Evolutionary conservation across 2,797 vertebrate species (phyloP).

Genomic region (Chelidonichthys spinosus): DNA sequence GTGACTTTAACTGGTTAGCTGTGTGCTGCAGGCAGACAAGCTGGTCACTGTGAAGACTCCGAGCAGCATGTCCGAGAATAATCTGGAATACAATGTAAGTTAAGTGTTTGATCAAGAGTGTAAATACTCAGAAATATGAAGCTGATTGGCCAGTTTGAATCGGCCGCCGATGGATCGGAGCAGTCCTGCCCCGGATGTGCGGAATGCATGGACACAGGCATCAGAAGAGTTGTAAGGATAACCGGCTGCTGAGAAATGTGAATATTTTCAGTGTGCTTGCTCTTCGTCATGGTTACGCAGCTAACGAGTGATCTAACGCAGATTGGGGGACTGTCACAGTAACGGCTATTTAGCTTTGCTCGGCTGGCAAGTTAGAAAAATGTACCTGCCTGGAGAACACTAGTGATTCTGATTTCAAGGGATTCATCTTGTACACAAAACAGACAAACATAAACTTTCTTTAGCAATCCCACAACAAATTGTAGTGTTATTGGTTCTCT

Average conservation of each 20-base stretch:
- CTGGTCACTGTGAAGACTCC: too few relatives aligned
- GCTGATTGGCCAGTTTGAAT: too few relatives aligned
- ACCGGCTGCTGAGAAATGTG: constrained; percentile 9
- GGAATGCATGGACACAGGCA: too few relatives aligned
- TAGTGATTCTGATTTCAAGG: neutral
- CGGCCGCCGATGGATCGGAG: too few relatives aligned
- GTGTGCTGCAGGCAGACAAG: too few relatives aligned
- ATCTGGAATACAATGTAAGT: too few relatives aligned
- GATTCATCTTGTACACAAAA: neutral
- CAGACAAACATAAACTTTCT: neutral
- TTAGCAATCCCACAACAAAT: neutral
- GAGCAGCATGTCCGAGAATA: too few relatives aligned
- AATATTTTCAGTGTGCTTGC: constrained; percentile 10
- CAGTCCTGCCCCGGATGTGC: too few relatives aligned
- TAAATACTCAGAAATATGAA: too few relatives aligned
- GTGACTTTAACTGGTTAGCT: too few relatives aligned
- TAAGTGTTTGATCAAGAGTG: too few relatives aligned
- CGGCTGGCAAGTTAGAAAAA: neutral
- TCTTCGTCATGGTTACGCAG: neutral
- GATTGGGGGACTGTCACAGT: constrained; percentile 1
- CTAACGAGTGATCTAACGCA: neutral
- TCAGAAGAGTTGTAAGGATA: neutral
- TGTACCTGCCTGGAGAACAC: neutral
- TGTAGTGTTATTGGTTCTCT: neutral
- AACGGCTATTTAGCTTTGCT: constrained; percentile 9